Base-by-base conservation (phyloP, 2,797 vertebrate species). In the Liasis olivaceus region DNA sequence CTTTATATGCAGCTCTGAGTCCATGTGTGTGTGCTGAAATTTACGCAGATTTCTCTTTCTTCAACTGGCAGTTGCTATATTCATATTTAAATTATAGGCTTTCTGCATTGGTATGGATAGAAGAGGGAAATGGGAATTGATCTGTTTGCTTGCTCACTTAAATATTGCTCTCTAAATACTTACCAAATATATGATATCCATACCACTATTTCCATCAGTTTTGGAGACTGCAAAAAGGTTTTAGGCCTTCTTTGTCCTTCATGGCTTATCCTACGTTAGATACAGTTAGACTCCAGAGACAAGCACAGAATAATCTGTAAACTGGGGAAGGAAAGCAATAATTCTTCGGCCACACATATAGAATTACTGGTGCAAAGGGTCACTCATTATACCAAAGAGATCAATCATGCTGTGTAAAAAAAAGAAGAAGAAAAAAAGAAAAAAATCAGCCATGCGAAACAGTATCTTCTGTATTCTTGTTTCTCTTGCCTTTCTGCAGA, bases 251-350 rank as follows among this genome's bases (percentile, higher is more conserved):
- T 84, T 88, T 87, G 47, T 94, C 69, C 87, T 93, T 91, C 0
- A 0, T 36, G 92, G 22, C 31, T 95, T 94, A 89, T 85, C 60
- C 42, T 91, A 89, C 59, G 42, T 77, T 95, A 69, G 95, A 96
- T 91, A 95, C 24, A 42, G 90, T 94, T 91, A 93, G 90, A 13
- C 31, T 94, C 91, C 64, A 90, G 88, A 94, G 60, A 95, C 92
- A 90, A 90, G 58, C 58, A 72, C 14, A 88, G 89, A 91, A 90
- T 86, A 89, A 88, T 81, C 24, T 0, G 0, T 36, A 64, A 22
- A 5, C 24, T 91, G 17, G 36, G 93, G 31, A 92, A 94, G 89
- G 69, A 92, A 92, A 91, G 84, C 91, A 0, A 0, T 87, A 47
- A 93, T 94, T 94, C 91, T 93, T 91, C 56, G 22, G 85, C 51